A percentile compares a stretch with the other conserved stretches of the same genome.
Evolutionary conservation across 2,113 vertebrate genomes (phyloP).

Genomic region (Sinocyclocheilus rhinocerous): DNA sequence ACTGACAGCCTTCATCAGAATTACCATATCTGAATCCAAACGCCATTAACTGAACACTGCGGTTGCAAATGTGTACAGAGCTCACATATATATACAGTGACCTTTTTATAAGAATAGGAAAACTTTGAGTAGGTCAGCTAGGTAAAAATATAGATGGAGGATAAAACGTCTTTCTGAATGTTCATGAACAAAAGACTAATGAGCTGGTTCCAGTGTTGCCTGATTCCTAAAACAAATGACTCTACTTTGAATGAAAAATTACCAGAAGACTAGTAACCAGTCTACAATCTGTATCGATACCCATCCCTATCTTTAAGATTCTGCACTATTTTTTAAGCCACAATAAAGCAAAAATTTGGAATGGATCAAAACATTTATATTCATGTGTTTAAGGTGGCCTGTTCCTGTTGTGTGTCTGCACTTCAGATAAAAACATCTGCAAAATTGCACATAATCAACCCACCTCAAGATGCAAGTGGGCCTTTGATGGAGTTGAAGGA

Average conservation of each 20-base stretch:
- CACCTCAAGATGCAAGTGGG: background rate
- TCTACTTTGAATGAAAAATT: background rate
- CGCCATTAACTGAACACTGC: background rate
- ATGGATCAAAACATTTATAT: background rate
- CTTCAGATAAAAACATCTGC: background rate
- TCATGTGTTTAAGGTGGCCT: background rate
- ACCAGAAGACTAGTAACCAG: background rate
- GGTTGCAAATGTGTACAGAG: constrained; percentile 60
- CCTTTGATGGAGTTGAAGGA: constrained; percentile 13
- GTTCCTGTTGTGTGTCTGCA: background rate
- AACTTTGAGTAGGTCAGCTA: background rate
- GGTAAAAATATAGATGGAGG: background rate
- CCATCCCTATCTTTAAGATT: background rate
- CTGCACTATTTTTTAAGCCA: background rate
- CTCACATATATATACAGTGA: background rate
- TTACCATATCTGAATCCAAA: constrained; percentile 26
- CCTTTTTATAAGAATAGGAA: background rate
- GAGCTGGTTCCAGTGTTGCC: background rate
- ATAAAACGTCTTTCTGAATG: background rate
- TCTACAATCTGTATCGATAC: background rate
- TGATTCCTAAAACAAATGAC: background rate
- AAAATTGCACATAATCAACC: constrained; percentile 19
- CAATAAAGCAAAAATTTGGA: background rate
- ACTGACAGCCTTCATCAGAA: constrained; percentile 44
- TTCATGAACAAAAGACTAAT: background rate